A percentile compares a stretch with the other conserved stretches of the same genome.
Evolutionary conservation across 2,888 invertebrate species (phyloP).

Genomic region (Perizoma flavofasciatum): DNA sequence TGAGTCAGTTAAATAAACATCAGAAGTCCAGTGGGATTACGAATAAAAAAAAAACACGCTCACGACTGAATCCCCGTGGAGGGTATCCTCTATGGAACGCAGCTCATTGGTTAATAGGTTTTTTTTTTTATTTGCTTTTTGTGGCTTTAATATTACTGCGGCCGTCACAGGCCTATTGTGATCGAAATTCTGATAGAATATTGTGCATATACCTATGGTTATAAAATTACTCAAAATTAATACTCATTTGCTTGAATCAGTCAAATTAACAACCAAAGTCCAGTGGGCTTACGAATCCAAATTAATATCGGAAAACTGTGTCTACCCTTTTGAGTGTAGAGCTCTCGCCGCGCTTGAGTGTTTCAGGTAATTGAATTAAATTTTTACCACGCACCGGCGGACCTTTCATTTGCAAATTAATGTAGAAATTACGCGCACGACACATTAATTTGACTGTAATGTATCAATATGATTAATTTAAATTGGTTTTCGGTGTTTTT

Average conservation of each 20-base stretch:
- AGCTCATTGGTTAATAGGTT: too few relatives aligned
- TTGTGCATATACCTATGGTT: background rate
- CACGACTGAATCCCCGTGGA: too few relatives aligned
- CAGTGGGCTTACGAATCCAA: slow-evolving; percentile 38
- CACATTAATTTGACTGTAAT: slow-evolving; percentile 10
- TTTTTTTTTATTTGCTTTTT: too few relatives aligned
- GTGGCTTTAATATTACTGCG: too few relatives aligned
- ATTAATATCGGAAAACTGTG: slow-evolving; percentile 49
- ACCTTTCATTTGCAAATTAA: slow-evolving; percentile 43
- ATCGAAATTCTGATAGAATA: too few relatives aligned
- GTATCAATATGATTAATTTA: slow-evolving; percentile 4
- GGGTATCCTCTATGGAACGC: too few relatives aligned
- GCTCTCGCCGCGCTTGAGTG: slow-evolving; percentile 40
- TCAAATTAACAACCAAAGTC: slow-evolving; percentile 24
- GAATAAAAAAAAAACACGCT: too few relatives aligned
- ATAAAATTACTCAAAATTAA: slow-evolving; percentile 33
- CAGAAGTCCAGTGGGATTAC: too few relatives aligned
- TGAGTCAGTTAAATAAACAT: too few relatives aligned
- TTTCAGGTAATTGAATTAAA: slow-evolving; percentile 61
- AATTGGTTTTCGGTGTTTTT: background rate
- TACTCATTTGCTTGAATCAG: slow-evolving; percentile 6
- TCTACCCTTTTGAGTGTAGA: slow-evolving; percentile 37
- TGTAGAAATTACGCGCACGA: slow-evolving; percentile 23
- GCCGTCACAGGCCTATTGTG: too few relatives aligned
- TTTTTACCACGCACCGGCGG: slow-evolving; percentile 44